phyloP scores from a whole-genome alignment of 37 sponge, comb jelly and placozoan species.

The Petrosia ficiformis region DNA sequence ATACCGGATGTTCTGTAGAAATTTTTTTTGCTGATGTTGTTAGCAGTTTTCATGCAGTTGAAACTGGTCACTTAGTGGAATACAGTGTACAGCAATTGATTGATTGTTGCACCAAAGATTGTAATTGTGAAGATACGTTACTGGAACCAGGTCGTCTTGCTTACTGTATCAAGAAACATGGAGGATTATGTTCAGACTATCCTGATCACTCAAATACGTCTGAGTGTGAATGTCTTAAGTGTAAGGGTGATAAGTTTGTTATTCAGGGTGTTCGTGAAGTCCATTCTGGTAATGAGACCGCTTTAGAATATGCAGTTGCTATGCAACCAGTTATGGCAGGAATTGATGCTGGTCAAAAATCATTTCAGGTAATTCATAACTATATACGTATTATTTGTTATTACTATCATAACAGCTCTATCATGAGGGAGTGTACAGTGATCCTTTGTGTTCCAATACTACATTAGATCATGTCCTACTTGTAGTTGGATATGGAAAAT shows the following conservation, averaged over 20 bases:
- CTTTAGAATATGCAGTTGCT: constrained; percentile 36
- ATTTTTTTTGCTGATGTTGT: constrained; percentile 26
- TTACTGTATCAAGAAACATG: constrained; percentile 30
- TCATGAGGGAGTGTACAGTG: constrained; percentile 17
- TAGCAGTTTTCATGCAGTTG: constrained; percentile 38
- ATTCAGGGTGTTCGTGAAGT: constrained; percentile 27
- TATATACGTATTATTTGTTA: not conserved
- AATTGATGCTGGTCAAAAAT: constrained; percentile 40
- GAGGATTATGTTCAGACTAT: constrained; percentile 41
- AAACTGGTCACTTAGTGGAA: constrained; percentile 33
- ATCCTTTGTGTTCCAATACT: not conserved
- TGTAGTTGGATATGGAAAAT: constrained; percentile 32
- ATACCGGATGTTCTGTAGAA: constrained; percentile 2
- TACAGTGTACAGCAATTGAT: constrained; percentile 37
- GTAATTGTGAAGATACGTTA: constrained; percentile 6
- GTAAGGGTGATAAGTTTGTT: not conserved
- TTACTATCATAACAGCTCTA: constrained; percentile 5
- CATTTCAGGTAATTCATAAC: constrained; percentile 25
- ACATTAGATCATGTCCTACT: constrained; percentile 25
- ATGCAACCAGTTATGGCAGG: constrained; percentile 48
- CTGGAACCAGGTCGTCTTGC: not conserved
- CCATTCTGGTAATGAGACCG: constrained; percentile 42
- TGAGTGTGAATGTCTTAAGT: constrained; percentile 19
- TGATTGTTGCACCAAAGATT: constrained; percentile 51
- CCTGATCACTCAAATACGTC: constrained; percentile 2